These are phyloP conservation scores for Drosophila paulistorum DNA, from an alignment of 1,140 invertebrate species.

Conservation along the genomic window DNA sequence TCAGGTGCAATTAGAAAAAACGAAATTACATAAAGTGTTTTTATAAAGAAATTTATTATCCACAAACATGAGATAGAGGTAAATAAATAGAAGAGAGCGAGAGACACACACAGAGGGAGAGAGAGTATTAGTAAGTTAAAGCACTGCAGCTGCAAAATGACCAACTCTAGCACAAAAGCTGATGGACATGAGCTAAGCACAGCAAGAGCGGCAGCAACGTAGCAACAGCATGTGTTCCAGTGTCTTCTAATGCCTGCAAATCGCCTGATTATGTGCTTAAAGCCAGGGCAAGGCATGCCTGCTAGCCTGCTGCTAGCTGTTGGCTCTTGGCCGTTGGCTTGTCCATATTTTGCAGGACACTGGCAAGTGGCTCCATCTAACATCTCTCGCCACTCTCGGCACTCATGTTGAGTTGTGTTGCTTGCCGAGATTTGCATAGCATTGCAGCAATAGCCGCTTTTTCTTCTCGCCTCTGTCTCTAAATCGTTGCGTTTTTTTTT, in stretches of 20 bases:
- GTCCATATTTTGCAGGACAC: conserved; percentile 40
- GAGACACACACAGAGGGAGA: background rate
- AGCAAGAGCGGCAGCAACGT: conserved; percentile 30
- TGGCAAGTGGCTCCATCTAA: conserved; percentile 57
- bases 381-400: conserved; percentile 30
- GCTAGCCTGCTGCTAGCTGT: conserved; percentile 9
- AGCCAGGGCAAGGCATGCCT: conserved; percentile 37
- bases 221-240: conserved; percentile 24
- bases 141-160: conserved; percentile 47
- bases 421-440: conserved; percentile 70
- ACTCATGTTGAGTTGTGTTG: conserved; percentile 70
- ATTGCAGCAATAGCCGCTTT: conserved; percentile 54
- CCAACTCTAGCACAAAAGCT: conserved; percentile 46
- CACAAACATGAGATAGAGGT: background rate
- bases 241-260: conserved; percentile 70
- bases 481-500: conserved; percentile 15
- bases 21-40: background rate
- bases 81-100: background rate
- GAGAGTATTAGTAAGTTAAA: conserved; percentile 45
- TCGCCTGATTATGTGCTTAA: conserved; percentile 73
- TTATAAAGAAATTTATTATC: background rate
- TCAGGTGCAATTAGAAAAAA: background rate
- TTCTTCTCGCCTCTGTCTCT: conserved; percentile 2
- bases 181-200: conserved; percentile 29
- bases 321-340: background rate